Evolutionary conservation across 2,888 invertebrate genomes (phyloP), one percentile per base, ranked within the genome.

Genomic region (Caenorhabditis virilis): DNA sequence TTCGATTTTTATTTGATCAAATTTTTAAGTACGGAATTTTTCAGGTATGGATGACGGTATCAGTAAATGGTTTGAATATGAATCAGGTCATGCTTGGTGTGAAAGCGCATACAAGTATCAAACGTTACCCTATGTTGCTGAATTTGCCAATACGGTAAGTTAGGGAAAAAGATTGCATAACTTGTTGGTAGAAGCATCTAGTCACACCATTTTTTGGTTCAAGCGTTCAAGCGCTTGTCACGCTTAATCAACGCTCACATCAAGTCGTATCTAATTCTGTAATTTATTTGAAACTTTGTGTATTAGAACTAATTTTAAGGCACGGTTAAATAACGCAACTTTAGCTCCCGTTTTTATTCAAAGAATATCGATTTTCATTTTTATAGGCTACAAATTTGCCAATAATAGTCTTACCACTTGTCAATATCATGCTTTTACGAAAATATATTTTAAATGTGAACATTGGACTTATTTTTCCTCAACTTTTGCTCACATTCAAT

Each of bases 81-180:
- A 80, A 53, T 66, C 70, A 11, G 80, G 80, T 2, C 78, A 77
- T 55, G 74, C 79, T 9, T 79, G 79, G 80, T 78, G 78, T 64
- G 80, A 80, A 45, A 74, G 74, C 41, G 79, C 78, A 23, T 78
- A 80, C 75, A 80, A 80, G 57, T 80, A 80, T 63, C 76, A 79
- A 56, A 79, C 76, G 6, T 58, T 77, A 22, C 74, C 79, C 5
- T 72, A 76, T 45, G 78, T 80, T n/a, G 78, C 78, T 15, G 79
- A 80, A 48, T 78, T 78, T 43, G 78, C 78, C 25, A 78, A 78
- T 51, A 72, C 78, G 30, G 74, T 74, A 42, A 47, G 69, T 58
- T 50, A n/a, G 15, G n/a, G n/a, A n/a, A n/a, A n/a, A n/a, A n/a
- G n/a, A n/a, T n/a, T n/a, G n/a, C n/a, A n/a, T n/a, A n/a, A n/a